Evolutionary conservation across 23 tunicate species (phyloP).

Genomic region (Corella eumyota): DNA sequence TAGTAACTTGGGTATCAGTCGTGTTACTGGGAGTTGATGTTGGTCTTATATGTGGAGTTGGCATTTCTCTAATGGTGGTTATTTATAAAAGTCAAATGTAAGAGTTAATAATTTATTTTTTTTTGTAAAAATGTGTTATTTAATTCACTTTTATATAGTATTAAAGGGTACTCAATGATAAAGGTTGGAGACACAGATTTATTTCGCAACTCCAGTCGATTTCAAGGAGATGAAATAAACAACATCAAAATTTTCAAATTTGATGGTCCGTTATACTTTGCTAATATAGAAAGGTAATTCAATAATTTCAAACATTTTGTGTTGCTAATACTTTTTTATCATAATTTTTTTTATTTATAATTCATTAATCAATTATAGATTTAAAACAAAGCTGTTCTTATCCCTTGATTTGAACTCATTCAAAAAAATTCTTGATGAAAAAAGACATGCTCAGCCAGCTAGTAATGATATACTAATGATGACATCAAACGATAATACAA

Average conservation of each 20-base stretch:
- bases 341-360: no score
- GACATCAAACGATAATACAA: no score
- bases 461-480: no score
- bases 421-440: no score
- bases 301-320: no score
- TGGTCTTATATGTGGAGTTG: conserved; percentile 59
- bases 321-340: no score
- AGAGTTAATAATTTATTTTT: conserved; percentile 6
- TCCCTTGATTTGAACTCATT: no score
- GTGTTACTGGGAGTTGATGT: conserved; percentile 67
- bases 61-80: conserved; percentile 45
- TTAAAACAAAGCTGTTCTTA: no score
- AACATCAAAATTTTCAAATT: conserved; percentile 36
- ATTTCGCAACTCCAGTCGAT: conserved; percentile 18
- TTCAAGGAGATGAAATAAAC: conserved; percentile 10
- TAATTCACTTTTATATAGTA: conserved; percentile 25
- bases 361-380: no score
- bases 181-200: conserved; percentile 26
- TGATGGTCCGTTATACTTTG: conserved; percentile 55
- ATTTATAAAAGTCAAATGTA: conserved; percentile 57
- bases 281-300: conserved; percentile 77
- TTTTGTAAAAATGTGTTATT: not conserved
- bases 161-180: conserved; percentile 13
- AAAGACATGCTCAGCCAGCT: no score
- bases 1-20: conserved; percentile 73